Evolutionary conservation across 2,888 invertebrate genomes (phyloP), one percentile per base, ranked within the genome.

Genomic region (Troides aeacus): DNA sequence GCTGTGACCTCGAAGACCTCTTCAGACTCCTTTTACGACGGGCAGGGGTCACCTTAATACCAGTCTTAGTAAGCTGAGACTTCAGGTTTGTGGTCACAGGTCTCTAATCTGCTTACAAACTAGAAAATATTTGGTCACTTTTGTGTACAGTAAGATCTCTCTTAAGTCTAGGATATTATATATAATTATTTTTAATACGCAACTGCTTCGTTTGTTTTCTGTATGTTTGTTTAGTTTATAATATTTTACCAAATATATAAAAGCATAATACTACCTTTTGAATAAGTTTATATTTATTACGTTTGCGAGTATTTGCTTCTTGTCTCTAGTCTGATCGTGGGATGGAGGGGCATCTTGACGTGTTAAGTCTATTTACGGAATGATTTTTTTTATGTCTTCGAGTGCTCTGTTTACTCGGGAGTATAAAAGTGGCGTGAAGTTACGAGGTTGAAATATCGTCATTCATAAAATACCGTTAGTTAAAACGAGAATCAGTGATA

Each of bases 221-320:
- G 39, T 39, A 39, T 5, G 42, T 53, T 62, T 58, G 62, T 62
- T 61, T 69, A 64, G 62, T 6, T 50, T 50, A 62, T 62, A 86
- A 83, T 85, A 86, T 86, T 84, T 82, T 76, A 73, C 87, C 87
- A 87, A 86, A 87, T 86, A 69, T 69, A 60, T 67, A 24, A 60
- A 64, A 50, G 50, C 81, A 84, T 83, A 84, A 74, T 79, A 21
- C 74, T n/a, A 42, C 39, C 53, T 18, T 56, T 5, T 72, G 63
- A 66, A 39, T 70, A 66, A 53, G 63, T 66, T 66, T 56, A 24
- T 70, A 65, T 66, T 71, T 72, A 75, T 79, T 80, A 76, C 71
- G 79, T 84, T 57, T 81, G 81, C 81, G 82, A 82, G 77, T 81
- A 83, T 76, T 85, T 88, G 88, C 87, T 87, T 87, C 86, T 80